These are phyloP conservation scores for Nyctereutes procyonoides DNA, from an alignment of 2,113 vertebrate species.

Conservation along the genomic window DNA sequence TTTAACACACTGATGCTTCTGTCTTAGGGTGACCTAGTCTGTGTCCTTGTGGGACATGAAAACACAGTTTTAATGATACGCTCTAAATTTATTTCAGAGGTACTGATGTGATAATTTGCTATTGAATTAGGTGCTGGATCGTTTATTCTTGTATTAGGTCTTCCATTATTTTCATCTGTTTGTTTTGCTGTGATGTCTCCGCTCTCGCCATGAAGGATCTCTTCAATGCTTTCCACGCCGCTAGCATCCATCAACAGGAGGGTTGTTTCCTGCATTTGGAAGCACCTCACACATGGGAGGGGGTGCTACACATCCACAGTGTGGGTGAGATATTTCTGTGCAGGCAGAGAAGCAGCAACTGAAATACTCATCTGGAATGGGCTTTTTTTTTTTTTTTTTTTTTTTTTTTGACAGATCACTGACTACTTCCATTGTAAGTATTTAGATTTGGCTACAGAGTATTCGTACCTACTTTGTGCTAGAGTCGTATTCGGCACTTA, in stretches of 20 bases:
- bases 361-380: neutral
- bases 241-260: neutral
- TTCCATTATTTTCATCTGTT: conserved; percentile 53
- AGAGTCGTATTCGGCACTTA: neutral
- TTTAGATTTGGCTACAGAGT: neutral
- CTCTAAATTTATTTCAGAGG: conserved; percentile 30
- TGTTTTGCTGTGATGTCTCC: neutral
- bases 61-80: neutral
- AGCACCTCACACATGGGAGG: neutral
- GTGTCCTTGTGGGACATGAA: conserved; percentile 53
- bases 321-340: accelerated
- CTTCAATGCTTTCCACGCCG: neutral
- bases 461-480: neutral
- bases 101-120: conserved; percentile 20
- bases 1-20: neutral
- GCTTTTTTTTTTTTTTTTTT: neutral
- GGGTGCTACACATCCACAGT: accelerated
- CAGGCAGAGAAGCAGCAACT: accelerated
- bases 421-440: neutral
- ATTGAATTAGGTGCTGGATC: neutral
- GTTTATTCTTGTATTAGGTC: conserved; percentile 48
- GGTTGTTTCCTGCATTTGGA: neutral
- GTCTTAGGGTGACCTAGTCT: conserved; percentile 5
- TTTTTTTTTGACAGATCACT: neutral
- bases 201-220: neutral